These are phyloP conservation scores for Drosophila niveifrons DNA, from an alignment of 2,888 invertebrate species.

Conservation along the genomic window DNA sequence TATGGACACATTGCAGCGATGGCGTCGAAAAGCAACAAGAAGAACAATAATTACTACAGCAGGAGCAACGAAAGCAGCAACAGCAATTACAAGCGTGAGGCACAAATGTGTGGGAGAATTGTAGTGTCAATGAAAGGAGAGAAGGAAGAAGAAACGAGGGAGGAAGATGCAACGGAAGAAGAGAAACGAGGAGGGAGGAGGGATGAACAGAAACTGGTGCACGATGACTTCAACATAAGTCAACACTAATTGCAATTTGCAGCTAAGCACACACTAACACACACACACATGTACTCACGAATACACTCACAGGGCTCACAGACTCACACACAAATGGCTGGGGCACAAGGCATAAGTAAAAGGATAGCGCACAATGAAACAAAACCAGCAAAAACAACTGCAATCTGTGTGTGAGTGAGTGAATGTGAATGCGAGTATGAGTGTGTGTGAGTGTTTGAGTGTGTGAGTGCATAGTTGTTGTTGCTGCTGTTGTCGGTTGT, in stretches of 20 bases:
- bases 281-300: conserved; percentile 19
- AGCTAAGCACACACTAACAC: conserved; percentile 55
- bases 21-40: conserved; percentile 37
- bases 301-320: neutral
- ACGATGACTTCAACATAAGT: conserved; percentile 72
- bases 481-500: conserved; percentile 26
- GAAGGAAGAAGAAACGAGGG: neutral
- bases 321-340: conserved; percentile 3
- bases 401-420: conserved; percentile 32
- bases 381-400: conserved; percentile 50
- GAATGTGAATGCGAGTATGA: conserved; percentile 8
- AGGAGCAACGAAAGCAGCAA: conserved; percentile 15
- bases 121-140: too few relatives aligned
- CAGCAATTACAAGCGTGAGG: conserved; percentile 45
- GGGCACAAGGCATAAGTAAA: conserved; percentile 52
- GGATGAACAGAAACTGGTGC: conserved; percentile 49
- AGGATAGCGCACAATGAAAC: conserved; percentile 54
- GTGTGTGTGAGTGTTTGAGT: conserved; percentile 12
- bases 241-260: conserved; percentile 79
- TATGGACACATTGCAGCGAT: conserved; percentile 38
- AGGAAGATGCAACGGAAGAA: neutral
- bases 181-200: neutral
- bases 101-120: neutral
- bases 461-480: conserved; percentile 23
- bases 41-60: conserved; percentile 14